Evolutionary conservation across 2,113 vertebrate genomes (phyloP), one percentile per base, ranked within the genome.

Genomic region (Hippocampus zosterae): DNA sequence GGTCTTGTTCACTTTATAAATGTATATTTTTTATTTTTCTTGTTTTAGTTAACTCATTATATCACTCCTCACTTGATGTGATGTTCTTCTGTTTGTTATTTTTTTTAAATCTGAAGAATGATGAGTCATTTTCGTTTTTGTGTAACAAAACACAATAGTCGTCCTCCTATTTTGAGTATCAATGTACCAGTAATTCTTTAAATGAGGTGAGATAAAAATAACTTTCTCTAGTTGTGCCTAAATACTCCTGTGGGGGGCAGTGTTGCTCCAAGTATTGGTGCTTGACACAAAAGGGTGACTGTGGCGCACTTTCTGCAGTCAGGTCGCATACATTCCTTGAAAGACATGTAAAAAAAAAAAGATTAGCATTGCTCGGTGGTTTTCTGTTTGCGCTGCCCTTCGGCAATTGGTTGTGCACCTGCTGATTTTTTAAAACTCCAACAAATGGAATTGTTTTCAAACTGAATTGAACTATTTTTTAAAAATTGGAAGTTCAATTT

Each of bases 171-270:
- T 46, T 46, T 44, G 19, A 41, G n/a, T 64, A 3, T 62, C 33
- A n/a, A 42, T 40, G 42, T 37, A 37, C 33, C 29, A 33, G 29
- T 6, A 23, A 23, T 65, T 65, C 42, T 13, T 65, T 21, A 25
- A 25, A 76, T 73, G 48, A 57, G 64, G 75, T 52, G 46, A 69
- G n/a, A 12, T 8, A 62, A 63, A 61, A 13, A 41, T 15, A 42
- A 41, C 67, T 57, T 57, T 62, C 18, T 50, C 16, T 23, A 61
- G 70, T 67, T 53, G 10, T 76, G 11, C 42, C 57, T 55, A 2
- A 56, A 41, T 80, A n/a, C 40, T 67, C 80, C 91, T 85, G 57
- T 64, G 82, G 91, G 80, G 82, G 91, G 91, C 90, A 92, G 86
- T 91, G 81, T 89, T 90, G 90, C 78, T 87, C 80, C 18, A 91